Evolutionary conservation across 2,113 vertebrate species (phyloP).

Genomic region (Vimba vimba): DNA sequence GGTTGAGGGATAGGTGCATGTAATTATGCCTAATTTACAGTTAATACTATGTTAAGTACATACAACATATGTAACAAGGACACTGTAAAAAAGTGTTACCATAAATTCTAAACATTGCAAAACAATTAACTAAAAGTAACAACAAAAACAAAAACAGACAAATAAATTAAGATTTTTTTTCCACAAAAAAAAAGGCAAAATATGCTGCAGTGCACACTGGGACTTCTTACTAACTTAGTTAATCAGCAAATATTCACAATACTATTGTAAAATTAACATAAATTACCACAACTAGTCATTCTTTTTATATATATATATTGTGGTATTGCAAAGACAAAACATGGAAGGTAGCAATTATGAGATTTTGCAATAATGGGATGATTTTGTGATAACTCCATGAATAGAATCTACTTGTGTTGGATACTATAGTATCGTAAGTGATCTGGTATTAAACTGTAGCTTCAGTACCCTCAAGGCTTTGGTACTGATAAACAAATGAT

Average conservation of each 20-base stretch:
- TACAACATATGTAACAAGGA: too few species aligned
- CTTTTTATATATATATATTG: background rate
- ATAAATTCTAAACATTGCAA: background rate
- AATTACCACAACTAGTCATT: background rate
- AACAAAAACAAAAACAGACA: background rate
- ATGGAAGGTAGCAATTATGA: background rate
- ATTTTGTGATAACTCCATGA: slow-evolving; percentile 15
- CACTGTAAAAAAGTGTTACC: too few species aligned
- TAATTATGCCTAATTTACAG: too few species aligned
- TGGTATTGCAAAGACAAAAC: background rate
- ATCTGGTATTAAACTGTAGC: slow-evolving; percentile 43
- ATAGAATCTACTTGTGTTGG: slow-evolving; percentile 38
- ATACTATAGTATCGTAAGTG: slow-evolving; percentile 7
- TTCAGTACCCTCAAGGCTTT: slow-evolving; percentile 74
- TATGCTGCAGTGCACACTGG: background rate
- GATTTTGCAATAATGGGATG: slow-evolving; percentile 9
- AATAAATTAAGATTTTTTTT: background rate
- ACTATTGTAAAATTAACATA: background rate
- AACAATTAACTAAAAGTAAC: background rate
- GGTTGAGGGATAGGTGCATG: too few species aligned
- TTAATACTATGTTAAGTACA: too few species aligned
- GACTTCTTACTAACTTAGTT: background rate
- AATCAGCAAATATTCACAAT: background rate
- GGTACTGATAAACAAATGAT: slow-evolving; percentile 81
- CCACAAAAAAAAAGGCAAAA: background rate